These are phyloP conservation scores for Mesocricetus auratus DNA, from an alignment of 2,113 vertebrate species.

Conservation along the genomic window DNA sequence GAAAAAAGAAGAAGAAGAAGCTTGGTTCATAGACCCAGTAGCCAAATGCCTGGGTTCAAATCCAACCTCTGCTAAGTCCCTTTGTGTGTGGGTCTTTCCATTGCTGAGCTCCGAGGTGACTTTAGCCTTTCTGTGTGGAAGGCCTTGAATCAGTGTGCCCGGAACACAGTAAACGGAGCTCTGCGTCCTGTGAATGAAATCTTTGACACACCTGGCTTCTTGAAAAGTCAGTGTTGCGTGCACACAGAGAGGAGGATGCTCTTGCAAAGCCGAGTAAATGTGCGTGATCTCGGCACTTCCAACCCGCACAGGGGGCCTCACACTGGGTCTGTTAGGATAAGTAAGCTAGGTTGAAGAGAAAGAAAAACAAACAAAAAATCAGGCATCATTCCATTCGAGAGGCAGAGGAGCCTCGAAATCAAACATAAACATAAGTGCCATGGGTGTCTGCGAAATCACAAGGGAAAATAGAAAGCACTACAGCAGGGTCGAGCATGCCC, in stretches of 20 bases:
- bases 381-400: not conserved
- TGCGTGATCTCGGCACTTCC: not conserved
- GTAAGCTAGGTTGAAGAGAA: not conserved
- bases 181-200: not conserved
- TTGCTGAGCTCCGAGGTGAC: not conserved
- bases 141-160: not conserved
- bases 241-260: not conserved
- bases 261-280: not conserved
- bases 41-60: not conserved
- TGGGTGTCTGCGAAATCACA: not conserved
- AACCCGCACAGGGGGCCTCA: not conserved
- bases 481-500: too few relatives aligned
- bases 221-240: not conserved
- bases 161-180: not conserved
- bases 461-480: not conserved
- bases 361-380: not conserved
- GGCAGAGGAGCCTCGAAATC: not conserved
- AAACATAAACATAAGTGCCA: not conserved
- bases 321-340: not conserved
- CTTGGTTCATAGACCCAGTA: not conserved
- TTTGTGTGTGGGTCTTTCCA: not conserved
- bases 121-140: not conserved
- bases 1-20: too few relatives aligned
- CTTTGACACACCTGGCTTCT: not conserved
- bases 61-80: not conserved